phyloP scores from a whole-genome alignment of 2,113 vertebrate species.

The Nannospalax galili region DNA sequence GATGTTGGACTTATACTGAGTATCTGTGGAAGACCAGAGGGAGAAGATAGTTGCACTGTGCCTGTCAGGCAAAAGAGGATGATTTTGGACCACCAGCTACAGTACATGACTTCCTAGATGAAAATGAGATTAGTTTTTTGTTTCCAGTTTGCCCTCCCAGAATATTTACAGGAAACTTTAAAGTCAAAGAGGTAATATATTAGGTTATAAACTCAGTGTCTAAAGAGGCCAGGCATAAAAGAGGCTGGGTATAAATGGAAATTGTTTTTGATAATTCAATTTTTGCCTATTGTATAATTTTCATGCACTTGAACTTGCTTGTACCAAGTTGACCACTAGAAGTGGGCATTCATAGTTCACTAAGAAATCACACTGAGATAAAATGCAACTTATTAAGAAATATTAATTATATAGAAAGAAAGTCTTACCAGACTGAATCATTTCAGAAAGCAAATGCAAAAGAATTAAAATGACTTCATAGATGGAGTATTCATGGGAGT shows the following conservation, averaged over 20 bases:
- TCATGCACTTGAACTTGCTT: not conserved
- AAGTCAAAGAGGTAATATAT: not conserved
- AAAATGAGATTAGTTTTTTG: not conserved
- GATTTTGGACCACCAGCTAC: not conserved
- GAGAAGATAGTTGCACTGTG: not conserved
- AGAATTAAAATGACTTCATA: constrained; percentile 31
- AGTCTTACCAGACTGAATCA: not conserved
- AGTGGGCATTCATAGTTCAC: not conserved
- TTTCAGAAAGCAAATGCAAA: constrained; percentile 22
- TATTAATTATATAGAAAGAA: not conserved
- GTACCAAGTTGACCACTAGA: not conserved
- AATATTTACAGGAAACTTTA: not conserved
- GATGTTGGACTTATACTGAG: not conserved
- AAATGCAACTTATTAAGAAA: constrained; percentile 17
- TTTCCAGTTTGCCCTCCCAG: not conserved
- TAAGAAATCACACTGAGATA: constrained; percentile 9
- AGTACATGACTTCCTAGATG: not conserved
- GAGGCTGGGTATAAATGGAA: not conserved
- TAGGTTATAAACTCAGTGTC: not conserved
- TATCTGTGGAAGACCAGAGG: not conserved
- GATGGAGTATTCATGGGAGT: not conserved
- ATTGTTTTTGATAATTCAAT: not conserved
- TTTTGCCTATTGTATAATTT: constrained; percentile 21
- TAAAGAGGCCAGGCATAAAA: not conserved
- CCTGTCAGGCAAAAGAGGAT: not conserved